Conservation (phyloP, 2,797 vertebrate species). For the Fistularia tabacaria region DNA sequence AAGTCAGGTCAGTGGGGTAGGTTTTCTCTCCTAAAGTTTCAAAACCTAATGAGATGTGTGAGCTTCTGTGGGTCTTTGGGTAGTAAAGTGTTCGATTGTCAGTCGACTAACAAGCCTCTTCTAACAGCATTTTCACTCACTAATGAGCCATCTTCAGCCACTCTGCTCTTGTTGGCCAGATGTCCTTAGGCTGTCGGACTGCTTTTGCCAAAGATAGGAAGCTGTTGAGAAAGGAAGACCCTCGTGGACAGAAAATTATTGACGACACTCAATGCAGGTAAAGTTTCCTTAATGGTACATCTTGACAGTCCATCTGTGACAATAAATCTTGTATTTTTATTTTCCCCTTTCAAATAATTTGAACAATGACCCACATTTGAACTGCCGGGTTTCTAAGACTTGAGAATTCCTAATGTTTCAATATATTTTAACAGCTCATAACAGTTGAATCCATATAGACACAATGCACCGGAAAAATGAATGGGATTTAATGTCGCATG, state of each 20-base stretch:
- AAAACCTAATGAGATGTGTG: constrained; percentile 35
- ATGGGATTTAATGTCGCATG: constrained; percentile 22
- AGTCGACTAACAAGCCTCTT: constrained; percentile 43
- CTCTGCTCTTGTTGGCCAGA: constrained; percentile 33
- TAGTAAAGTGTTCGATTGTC: constrained; percentile 36
- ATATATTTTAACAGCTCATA: constrained; percentile 20
- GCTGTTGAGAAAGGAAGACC: constrained; percentile 28
- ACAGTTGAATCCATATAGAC: constrained; percentile 25
- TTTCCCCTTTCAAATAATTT: too few relatives aligned
- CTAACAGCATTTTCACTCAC: constrained; percentile 35
- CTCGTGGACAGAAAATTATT: constrained; percentile 16
- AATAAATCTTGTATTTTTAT: too few relatives aligned
- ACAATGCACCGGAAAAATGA: constrained; percentile 29
- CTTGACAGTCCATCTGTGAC: too few relatives aligned
- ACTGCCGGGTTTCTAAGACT: constrained; percentile 2
- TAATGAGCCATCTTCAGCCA: constrained; percentile 53
- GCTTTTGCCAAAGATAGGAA: constrained; percentile 24
- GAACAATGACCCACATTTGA: not conserved
- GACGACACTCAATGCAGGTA: constrained; percentile 2
- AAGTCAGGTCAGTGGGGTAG: not conserved
- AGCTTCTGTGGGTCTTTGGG: constrained; percentile 33
- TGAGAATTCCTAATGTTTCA: constrained; percentile 12
- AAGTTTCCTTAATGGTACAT: too few relatives aligned
- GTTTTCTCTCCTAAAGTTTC: constrained; percentile 18
- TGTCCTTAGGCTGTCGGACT: constrained; percentile 33